A percentile compares a stretch with the other conserved stretches of the same genome.
Evolutionary conservation across 2,113 vertebrate genomes (phyloP).

Genomic region (Menura novaehollandiae): DNA sequence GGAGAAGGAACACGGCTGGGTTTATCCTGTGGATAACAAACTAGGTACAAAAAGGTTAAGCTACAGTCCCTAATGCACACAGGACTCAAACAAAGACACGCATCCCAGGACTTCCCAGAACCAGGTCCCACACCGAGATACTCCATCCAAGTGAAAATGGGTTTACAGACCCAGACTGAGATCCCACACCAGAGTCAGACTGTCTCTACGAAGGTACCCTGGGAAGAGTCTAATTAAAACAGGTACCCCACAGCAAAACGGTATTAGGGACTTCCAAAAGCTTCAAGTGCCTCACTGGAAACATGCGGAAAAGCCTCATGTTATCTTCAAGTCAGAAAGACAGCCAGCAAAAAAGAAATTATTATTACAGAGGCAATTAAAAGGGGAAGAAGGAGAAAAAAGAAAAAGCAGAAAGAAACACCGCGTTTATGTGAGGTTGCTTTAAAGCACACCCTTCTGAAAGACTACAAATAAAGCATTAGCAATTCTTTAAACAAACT

Average conservation of each 20-base stretch:
- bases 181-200: not conserved
- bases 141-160: not conserved
- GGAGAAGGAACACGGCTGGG: not conserved
- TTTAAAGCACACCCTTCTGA: not conserved
- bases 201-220: not conserved
- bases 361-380: not conserved
- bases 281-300: not conserved
- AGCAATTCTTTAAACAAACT: constrained; percentile 14
- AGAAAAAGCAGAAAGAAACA: not conserved
- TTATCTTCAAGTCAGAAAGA: not conserved
- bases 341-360: not conserved
- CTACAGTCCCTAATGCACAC: not conserved
- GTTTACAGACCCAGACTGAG: not conserved
- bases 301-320: not conserved
- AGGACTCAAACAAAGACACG: not conserved
- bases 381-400: not conserved
- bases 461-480: not conserved
- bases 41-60: not conserved
- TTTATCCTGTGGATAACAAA: not conserved
- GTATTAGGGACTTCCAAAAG: not conserved
- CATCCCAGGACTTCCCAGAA: not conserved
- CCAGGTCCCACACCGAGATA: not conserved
- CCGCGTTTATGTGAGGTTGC: not conserved
- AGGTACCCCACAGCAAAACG: not conserved
- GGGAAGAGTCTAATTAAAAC: not conserved